Evolutionary conservation across 2,113 vertebrate genomes (phyloP), one percentile per base, ranked within the genome.

Genomic region (Nipponia nippon): DNA sequence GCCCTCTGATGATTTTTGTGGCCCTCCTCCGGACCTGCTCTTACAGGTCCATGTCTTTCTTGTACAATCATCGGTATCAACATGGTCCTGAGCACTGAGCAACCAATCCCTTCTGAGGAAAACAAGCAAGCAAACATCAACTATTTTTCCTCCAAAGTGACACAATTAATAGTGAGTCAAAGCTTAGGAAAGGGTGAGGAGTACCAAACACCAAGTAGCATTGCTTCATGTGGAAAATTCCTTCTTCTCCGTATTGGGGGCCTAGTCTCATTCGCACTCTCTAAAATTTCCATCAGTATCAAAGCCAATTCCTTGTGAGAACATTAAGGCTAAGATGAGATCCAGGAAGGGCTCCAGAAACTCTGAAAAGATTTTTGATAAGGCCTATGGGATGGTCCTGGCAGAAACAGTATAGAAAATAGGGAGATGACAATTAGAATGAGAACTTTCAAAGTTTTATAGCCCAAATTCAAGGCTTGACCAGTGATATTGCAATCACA

Each of bases 211-310:
- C 29, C 9, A 27, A 63, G 29, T 19, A 88, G 36, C 6, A 1
- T 29, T 42, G 19, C 53, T 93, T 36, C 10, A 19, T 23, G 46
- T 52, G 34, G 40, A 40, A 52, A 66, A 58, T 19, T 59, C 13
- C 42, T 34, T 87, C 36, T 26, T 34, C 8, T n/a, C 13, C 1
- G 2, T 56, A 63, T 29, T 56, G 0, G 0, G 15, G 13, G 20
- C 13, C 29, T 66, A 32, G 73, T 38, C 23, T 47, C 19, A 30
- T 46, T 59, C 59, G 40, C 25, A 29, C 22, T 50, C 20, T 6
- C n/a, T 22, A 83, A 56, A 52, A 19, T 38, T 59, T 30, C 38
- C 16, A 5, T 47, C 46, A n/a, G 16, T 27, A 30, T 61, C 58
- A 83, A 71, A 89, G 22, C 7, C 18, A 49, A 18, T 49, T 52